Conservation (phyloP, 2,888 invertebrate species). For the Achlya flavicornis region DNA sequence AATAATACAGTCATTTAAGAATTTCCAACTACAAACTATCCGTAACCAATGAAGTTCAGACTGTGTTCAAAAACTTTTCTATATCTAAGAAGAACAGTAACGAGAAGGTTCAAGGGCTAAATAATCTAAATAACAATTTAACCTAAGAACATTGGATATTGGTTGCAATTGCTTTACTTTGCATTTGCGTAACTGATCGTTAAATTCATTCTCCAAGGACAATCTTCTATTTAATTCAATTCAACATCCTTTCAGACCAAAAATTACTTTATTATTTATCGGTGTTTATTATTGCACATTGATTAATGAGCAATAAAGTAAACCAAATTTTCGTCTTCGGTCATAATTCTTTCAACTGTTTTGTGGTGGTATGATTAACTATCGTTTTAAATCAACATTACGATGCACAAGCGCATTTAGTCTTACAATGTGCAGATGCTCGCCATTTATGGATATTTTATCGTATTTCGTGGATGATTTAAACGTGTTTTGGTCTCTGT, state of each 20-base stretch:
- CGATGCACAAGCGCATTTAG: slow-evolving; percentile 18
- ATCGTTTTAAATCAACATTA: slow-evolving; percentile 42
- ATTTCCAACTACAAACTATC: too few species aligned
- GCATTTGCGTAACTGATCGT: neutral
- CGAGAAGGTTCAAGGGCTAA: too few species aligned
- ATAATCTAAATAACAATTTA: too few species aligned
- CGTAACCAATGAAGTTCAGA: too few species aligned
- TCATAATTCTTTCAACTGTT: slow-evolving; percentile 32
- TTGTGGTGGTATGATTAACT: slow-evolving; percentile 24
- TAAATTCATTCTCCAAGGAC: neutral
- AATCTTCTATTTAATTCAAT: neutral
- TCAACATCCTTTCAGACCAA: neutral
- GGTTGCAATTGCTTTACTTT: neutral
- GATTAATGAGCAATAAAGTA: slow-evolving; percentile 29
- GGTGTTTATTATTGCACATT: slow-evolving; percentile 23
- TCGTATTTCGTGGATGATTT: slow-evolving; percentile 1
- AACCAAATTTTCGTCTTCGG: slow-evolving; percentile 31
- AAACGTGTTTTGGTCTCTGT: slow-evolving; percentile 1
- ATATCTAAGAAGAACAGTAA: too few species aligned
- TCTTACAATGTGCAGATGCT: slow-evolving; percentile 7
- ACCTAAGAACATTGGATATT: too few species aligned
- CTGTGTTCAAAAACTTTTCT: too few species aligned
- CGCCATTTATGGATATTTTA: slow-evolving; percentile 5
- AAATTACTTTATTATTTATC: neutral
- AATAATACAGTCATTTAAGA: too few species aligned